Conservation (phyloP, 2,888 invertebrate species). For the Amphipoea lucens region DNA sequence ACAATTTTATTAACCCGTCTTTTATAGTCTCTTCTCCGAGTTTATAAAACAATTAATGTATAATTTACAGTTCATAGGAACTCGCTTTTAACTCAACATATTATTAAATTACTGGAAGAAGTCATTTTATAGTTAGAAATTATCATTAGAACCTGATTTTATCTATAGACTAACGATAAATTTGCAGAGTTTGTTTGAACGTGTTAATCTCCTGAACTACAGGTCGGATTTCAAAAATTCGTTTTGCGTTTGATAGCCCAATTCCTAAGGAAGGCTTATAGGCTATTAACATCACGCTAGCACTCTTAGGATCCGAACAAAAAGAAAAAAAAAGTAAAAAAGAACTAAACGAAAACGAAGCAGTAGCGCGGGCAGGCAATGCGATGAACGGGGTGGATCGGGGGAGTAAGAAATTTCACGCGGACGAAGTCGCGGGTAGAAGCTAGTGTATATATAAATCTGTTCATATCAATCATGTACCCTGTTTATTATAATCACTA, state of each 20-base stretch:
- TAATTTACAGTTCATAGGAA: conserved; percentile 9
- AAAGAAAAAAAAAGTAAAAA: background rate
- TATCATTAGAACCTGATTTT: conserved; percentile 31
- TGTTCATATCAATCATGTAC: conserved; percentile 23
- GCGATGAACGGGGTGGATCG: background rate
- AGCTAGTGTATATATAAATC: conserved; percentile 45
- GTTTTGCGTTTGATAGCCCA: background rate
- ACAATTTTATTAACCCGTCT: conserved; percentile 11
- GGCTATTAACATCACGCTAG: background rate
- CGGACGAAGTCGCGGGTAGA: background rate
- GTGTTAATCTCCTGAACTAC: background rate
- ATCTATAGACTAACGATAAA: background rate
- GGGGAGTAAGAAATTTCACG: background rate
- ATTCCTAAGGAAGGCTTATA: background rate
- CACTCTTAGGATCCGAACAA: background rate
- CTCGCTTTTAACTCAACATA: background rate
- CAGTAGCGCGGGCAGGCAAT: background rate
- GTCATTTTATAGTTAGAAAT: conserved; percentile 32
- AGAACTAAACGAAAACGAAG: background rate
- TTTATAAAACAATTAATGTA: conserved; percentile 33
- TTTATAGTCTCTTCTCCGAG: conserved; percentile 15
- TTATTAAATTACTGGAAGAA: conserved; percentile 10
- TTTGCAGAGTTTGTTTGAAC: background rate
- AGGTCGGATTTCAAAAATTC: background rate
- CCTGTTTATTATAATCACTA: conserved; percentile 38